These are phyloP conservation scores for Sebastes kiyomatsui DNA, from an alignment of 2,797 vertebrate species.

Conservation along the genomic window DNA sequence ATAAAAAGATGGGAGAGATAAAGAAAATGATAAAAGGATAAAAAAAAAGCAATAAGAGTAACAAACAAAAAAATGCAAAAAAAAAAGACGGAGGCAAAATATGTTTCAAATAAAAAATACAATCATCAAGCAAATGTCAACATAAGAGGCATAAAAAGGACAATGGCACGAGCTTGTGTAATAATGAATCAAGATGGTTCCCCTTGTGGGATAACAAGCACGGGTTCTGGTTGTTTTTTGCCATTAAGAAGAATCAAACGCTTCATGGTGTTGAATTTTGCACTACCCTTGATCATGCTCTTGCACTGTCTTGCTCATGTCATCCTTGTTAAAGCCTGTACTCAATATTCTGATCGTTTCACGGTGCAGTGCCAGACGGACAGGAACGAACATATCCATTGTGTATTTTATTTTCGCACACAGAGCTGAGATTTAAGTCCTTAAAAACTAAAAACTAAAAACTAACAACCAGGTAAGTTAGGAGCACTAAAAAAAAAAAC, in stretches of 20 bases:
- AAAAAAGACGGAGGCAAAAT: conserved; percentile 52
- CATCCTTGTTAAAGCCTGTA: background rate
- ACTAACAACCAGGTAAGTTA: background rate
- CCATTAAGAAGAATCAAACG: background rate
- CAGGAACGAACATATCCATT: background rate
- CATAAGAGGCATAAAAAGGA: conserved; percentile 71
- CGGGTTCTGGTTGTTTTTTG: background rate
- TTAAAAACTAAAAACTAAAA: background rate
- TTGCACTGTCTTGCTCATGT: background rate
- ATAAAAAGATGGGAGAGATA: conserved; percentile 93
- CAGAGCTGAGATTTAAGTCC: background rate
- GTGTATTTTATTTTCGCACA: background rate
- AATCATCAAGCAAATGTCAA: conserved; percentile 80
- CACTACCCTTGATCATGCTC: background rate
- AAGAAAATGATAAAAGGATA: conserved; percentile 88
- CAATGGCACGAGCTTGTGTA: conserved; percentile 67
- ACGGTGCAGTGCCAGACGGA: background rate
- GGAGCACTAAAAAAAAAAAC: background rate
- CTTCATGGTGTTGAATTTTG: background rate
- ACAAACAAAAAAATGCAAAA: conserved; percentile 69
- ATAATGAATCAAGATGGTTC: conserved; percentile 80
- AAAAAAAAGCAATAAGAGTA: conserved; percentile 78
- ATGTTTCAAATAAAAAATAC: conserved; percentile 53
- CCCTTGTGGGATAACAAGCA: background rate
- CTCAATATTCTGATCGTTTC: background rate